Evolutionary conservation across 2,113 vertebrate species (phyloP).

Genomic region (Pseudolaguvia tuberculata): DNA sequence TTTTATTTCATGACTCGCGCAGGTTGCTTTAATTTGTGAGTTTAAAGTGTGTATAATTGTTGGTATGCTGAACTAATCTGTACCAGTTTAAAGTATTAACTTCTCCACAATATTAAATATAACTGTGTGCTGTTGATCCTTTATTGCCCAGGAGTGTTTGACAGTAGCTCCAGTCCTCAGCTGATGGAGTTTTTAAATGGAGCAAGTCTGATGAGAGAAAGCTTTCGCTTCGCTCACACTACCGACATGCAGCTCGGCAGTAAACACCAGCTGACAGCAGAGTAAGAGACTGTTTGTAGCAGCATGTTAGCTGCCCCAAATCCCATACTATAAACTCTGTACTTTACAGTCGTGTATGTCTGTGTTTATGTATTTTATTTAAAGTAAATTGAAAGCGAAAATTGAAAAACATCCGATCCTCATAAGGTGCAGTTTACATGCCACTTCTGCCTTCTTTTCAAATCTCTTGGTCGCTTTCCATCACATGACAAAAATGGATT

Average conservation of each 20-base stretch:
- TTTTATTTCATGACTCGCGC: not conserved
- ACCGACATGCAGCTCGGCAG: constrained; percentile 42
- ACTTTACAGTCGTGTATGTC: no score
- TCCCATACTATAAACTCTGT: no score
- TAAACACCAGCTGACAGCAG: constrained; percentile 37
- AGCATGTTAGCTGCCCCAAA: no score
- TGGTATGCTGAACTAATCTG: not conserved
- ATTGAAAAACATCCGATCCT: no score
- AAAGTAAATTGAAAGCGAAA: no score
- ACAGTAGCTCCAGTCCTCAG: constrained; percentile 48
- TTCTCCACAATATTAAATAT: not conserved
- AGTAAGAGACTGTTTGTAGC: no score
- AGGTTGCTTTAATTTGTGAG: not conserved
- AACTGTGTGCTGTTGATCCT: no score
- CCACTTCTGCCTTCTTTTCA: no score
- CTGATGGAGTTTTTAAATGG: constrained; percentile 63
- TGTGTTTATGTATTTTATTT: no score
- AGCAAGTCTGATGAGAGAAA: constrained; percentile 61
- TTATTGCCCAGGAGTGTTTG: constrained; percentile 61
- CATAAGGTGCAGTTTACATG: no score
- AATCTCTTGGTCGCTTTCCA: no score
- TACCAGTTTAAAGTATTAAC: not conserved
- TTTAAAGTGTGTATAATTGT: not conserved
- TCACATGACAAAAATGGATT: no score
- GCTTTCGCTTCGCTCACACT: constrained; percentile 67